Percentiles rank a stretch among this genome's conserved stretches.
phyloP scores from a whole-genome alignment of 2,888 invertebrate genomes.

The Trypoxylon attenuatum region DNA sequence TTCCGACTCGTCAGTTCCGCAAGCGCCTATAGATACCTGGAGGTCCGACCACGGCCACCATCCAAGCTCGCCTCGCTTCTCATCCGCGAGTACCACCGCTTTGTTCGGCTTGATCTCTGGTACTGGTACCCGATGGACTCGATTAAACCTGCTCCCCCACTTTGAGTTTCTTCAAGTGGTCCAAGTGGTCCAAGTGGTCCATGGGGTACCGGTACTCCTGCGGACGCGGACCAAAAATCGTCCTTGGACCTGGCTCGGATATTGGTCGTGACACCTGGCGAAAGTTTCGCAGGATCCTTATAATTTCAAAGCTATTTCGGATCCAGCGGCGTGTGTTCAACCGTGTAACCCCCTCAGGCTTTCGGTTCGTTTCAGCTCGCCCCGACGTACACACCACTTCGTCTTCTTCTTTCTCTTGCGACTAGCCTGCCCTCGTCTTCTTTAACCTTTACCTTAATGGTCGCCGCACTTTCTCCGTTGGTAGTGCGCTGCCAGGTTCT shows the following conservation, averaged over 20 bases:
- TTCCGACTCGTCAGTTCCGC: slow-evolving; percentile 70
- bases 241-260: neutral
- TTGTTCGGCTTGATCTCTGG: slow-evolving; percentile 11
- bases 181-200: neutral
- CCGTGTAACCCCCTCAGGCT: slow-evolving; percentile 10
- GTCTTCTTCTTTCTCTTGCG: neutral
- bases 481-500: slow-evolving; percentile 53
- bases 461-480: slow-evolving; percentile 70
- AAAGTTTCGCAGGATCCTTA: slow-evolving; percentile 21
- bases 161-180: neutral
- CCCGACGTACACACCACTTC: slow-evolving; percentile 1
- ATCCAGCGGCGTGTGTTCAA: neutral
- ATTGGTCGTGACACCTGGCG: slow-evolving; percentile 17
- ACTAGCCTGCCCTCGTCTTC: slow-evolving; percentile 53
- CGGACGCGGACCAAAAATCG: slow-evolving; percentile 1
- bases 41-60: slow-evolving; percentile 45
- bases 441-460: slow-evolving; percentile 71
- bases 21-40: slow-evolving; percentile 57
- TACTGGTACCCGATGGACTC: neutral
- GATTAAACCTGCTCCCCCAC: no score
- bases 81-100: slow-evolving; percentile 22
- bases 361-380: slow-evolving; percentile 5
- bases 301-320: slow-evolving; percentile 21
- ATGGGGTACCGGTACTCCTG: slow-evolving; percentile 17
- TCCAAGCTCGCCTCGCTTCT: slow-evolving; percentile 33